Base-by-base conservation (phyloP, 2,113 vertebrate genomes). In the Trichomycterus rosablanca region DNA sequence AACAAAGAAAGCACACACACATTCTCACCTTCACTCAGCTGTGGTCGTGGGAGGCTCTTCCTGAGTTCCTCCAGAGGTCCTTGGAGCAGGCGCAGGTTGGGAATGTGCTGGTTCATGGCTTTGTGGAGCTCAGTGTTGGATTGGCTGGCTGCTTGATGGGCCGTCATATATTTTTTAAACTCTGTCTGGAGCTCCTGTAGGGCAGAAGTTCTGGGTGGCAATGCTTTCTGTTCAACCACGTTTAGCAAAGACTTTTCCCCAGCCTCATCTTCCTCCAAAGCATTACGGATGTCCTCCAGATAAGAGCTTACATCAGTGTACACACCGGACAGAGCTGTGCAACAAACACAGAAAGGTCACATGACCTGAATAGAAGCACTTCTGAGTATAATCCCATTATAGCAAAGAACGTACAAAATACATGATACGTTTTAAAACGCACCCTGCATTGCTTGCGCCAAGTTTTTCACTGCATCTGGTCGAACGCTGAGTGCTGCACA, bases 401-500 rank as follows among this genome's bases (percentile, higher is more conserved):
- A n/a, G n/a, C n/a, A n/a, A n/a, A n/a, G n/a, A n/a, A n/a, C n/a
- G n/a, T n/a, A n/a, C n/a, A n/a, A n/a, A n/a, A n/a, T n/a, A n/a
- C n/a, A n/a, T n/a, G n/a, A n/a, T n/a, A n/a, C n/a, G n/a, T n/a
- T n/a, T n/a, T n/a, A n/a, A n/a, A n/a, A 71, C 89, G 72, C n/a
- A 95, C 96, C 93, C 63, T 97, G 94, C 96, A 98, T 98, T 70
- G 95, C 94, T 73, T 95, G 93, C 8, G 93, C 85, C 0, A 98
- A 90, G 77, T 88, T 97, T 79, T 87, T 92, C 40, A 97, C 92
- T 0, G 94, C 95, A 80, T 97, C 92, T 0, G 94, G 92, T 34
- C 92, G 87, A 26, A 97, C 95, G 0, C 95, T 98, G 72, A 98
- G 92, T 0, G 93, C 94, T 0, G 96, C 96, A 0, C 96, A 98